Percentiles rank a stretch among this genome's conserved stretches.
These are phyloP conservation scores for Scomber japonicus DNA, from an alignment of 2,113 vertebrate species.

Conservation along the genomic window DNA sequence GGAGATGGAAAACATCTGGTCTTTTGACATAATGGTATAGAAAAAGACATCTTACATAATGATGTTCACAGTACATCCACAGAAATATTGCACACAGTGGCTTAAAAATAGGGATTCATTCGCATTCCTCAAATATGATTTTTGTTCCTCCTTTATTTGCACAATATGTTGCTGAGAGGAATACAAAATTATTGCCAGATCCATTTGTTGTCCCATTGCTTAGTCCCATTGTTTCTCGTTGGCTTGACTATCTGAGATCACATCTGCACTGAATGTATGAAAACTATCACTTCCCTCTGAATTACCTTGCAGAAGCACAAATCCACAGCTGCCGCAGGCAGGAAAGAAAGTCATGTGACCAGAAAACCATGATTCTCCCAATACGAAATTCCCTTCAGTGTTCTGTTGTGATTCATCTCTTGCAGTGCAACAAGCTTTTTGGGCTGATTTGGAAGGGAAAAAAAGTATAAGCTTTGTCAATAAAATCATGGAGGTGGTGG, in stretches of 20 bases:
- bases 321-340: conserved; percentile 7
- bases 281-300: conserved; percentile 1
- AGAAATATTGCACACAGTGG: neutral
- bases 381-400: neutral
- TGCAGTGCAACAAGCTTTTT: neutral
- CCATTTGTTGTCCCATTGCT: neutral
- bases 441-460: neutral
- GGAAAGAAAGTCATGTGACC: conserved; percentile 10
- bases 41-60: neutral
- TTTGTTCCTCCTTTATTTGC: neutral
- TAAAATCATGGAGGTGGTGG: conserved; percentile 13
- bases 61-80: neutral
- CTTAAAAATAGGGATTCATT: neutral
- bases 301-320: neutral
- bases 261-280: neutral
- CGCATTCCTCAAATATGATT: neutral
- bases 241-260: neutral
- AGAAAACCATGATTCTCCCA: neutral
- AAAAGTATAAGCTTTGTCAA: conserved; percentile 2
- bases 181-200: neutral
- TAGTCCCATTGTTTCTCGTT: neutral
- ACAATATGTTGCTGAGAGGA: neutral
- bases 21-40: neutral
- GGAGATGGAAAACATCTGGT: neutral
- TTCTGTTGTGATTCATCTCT: neutral